Percentiles rank a stretch among this genome's conserved stretches.
Conservation (phyloP, 2,797 vertebrate genomes). For the Gymnoscopelus microlampas region DNA sequence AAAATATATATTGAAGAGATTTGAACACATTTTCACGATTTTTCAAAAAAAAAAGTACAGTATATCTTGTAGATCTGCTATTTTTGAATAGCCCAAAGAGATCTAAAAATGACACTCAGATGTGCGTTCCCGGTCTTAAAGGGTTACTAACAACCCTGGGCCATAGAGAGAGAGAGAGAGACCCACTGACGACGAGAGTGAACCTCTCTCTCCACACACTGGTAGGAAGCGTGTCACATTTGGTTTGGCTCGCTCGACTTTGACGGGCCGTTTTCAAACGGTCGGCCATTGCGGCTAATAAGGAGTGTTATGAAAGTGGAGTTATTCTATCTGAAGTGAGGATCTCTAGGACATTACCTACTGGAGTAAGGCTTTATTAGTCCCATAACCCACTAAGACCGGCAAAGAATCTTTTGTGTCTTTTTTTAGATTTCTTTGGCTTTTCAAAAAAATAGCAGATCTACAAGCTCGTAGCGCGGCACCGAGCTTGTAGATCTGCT, state of each 20-base stretch:
- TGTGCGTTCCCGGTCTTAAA: too few species aligned
- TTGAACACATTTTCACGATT: too few species aligned
- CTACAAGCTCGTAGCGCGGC: too few species aligned
- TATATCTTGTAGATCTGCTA: too few species aligned
- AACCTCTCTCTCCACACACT: constrained; percentile 4
- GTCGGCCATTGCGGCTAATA: constrained; percentile 72
- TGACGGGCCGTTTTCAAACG: constrained; percentile 65
- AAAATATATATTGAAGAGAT: too few species aligned
- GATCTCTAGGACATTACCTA: constrained; percentile 69
- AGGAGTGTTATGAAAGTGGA: constrained; percentile 77
- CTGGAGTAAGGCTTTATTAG: constrained; percentile 51
- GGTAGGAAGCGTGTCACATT: constrained; percentile 42
- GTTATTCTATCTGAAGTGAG: constrained; percentile 70
- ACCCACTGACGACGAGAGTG: constrained; percentile 25
- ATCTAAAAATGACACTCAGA: too few species aligned
- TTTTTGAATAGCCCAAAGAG: too few species aligned
- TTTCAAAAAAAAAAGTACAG: too few species aligned
- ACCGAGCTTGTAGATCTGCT: too few species aligned
- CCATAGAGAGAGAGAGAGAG: constrained; percentile 22
- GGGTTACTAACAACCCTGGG: constrained; percentile 31
- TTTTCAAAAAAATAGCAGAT: too few species aligned
- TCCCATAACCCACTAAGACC: constrained; percentile 37
- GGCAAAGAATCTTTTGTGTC: too few species aligned
- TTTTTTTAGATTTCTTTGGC: too few species aligned
- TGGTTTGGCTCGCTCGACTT: constrained; percentile 62